phyloP scores from a whole-genome alignment of 1,140 invertebrate species.

The Ceratosolen solmsi region DNA sequence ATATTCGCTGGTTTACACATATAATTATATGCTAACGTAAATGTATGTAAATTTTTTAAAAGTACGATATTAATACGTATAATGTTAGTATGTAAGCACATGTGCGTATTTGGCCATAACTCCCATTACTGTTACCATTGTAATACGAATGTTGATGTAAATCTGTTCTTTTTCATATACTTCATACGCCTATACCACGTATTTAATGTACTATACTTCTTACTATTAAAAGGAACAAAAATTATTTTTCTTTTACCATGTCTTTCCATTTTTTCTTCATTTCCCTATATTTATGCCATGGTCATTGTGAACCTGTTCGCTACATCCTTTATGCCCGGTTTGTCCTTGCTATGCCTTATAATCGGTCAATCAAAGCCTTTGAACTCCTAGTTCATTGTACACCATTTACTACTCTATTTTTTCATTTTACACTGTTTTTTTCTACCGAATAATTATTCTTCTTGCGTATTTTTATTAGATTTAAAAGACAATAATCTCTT shows the following conservation, averaged over 20 bases:
- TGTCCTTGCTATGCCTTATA: not conserved
- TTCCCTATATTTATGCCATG: conserved; percentile 20
- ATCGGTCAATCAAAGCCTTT: not conserved
- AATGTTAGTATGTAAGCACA: no score
- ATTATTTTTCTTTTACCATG: not conserved
- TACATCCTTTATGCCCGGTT: not conserved
- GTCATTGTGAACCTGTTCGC: conserved; percentile 8
- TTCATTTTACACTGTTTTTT: not conserved
- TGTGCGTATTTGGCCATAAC: no score
- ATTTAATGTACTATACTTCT: not conserved
- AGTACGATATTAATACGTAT: no score
- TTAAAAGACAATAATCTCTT: not conserved
- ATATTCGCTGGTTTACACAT: no score
- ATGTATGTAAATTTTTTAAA: no score
- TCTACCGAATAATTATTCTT: not conserved
- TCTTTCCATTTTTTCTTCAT: not conserved
- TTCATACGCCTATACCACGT: not conserved
- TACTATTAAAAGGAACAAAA: not conserved
- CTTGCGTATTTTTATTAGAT: not conserved
- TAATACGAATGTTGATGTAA: not conserved
- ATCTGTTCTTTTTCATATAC: not conserved
- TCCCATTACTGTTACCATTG: not conserved
- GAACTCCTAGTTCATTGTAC: not conserved
- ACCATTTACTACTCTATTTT: not conserved
- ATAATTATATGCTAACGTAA: no score